phyloP scores from a whole-genome alignment of 2,797 vertebrate genomes.

The Hydrophis major region DNA sequence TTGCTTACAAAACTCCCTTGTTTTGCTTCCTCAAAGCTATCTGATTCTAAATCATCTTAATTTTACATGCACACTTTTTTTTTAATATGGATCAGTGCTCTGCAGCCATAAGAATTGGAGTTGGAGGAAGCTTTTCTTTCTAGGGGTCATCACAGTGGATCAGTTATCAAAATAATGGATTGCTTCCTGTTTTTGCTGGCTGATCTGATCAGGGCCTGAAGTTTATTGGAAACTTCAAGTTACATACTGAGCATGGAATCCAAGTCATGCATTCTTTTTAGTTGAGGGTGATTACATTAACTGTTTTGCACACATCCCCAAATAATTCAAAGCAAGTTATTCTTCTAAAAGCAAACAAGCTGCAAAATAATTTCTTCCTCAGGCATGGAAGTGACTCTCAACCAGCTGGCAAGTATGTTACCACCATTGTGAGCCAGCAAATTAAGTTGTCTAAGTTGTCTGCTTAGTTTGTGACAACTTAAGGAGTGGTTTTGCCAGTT shows the following conservation, averaged over 20 bases:
- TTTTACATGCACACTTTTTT: slow-evolving; percentile 22
- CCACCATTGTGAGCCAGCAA: neutral
- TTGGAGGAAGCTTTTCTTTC: slow-evolving; percentile 30
- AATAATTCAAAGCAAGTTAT: slow-evolving; percentile 20
- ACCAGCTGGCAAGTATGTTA: rapidly evolving
- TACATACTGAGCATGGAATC: slow-evolving; percentile 35
- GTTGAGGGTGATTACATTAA: slow-evolving; percentile 44
- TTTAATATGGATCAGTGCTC: slow-evolving; percentile 35
- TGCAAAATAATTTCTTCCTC: neutral
- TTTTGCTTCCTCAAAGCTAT: slow-evolving; percentile 41
- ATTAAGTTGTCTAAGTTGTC: slow-evolving; percentile 4
- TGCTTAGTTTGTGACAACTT: neutral
- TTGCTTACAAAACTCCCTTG: slow-evolving; percentile 43
- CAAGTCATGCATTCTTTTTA: slow-evolving; percentile 27
- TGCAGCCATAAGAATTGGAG: slow-evolving; percentile 16
- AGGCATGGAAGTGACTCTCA: neutral
- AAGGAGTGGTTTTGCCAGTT: neutral
- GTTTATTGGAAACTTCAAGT: slow-evolving; percentile 28
- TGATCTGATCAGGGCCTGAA: slow-evolving; percentile 47
- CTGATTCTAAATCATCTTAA: slow-evolving; percentile 42
- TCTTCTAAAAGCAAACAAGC: neutral
- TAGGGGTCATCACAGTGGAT: neutral
- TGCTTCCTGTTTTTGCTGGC: slow-evolving; percentile 54
- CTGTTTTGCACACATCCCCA: slow-evolving; percentile 24
- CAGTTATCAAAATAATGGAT: slow-evolving; percentile 31